A percentile compares a stretch with the other conserved stretches of the same genome.
phyloP scores from a whole-genome alignment of 2,888 invertebrate species.

The Cosmia pyralina region DNA sequence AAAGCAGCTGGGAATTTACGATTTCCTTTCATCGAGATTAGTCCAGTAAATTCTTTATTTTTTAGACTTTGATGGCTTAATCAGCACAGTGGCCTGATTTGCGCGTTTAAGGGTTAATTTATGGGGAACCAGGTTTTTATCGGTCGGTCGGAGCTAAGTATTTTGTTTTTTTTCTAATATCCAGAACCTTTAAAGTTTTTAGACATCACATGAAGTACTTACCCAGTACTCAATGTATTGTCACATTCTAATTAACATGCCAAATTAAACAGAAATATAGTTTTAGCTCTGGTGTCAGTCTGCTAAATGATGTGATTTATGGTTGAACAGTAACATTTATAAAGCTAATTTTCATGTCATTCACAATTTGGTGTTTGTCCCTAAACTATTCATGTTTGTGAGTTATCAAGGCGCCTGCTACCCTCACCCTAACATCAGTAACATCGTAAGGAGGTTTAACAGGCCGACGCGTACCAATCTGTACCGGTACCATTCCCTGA shows the following conservation, averaged over 20 bases:
- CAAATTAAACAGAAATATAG: constrained; percentile 38
- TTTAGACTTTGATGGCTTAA: constrained; percentile 36
- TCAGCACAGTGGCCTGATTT: constrained; percentile 29
- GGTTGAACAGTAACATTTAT: constrained; percentile 14
- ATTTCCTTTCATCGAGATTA: constrained; percentile 53
- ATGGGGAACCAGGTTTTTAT: not conserved
- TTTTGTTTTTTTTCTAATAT: not conserved
- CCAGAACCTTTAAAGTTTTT: not conserved
- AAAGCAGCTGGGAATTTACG: constrained; percentile 35
- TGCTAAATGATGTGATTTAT: constrained; percentile 48
- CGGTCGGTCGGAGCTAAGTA: no score
- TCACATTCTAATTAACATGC: constrained; percentile 8
- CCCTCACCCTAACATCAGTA: constrained; percentile 49
- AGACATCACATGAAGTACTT: not conserved
- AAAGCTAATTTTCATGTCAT: constrained; percentile 56
- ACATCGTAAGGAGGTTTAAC: constrained; percentile 20
- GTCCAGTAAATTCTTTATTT: constrained; percentile 21
- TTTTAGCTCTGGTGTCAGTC: constrained; percentile 24
- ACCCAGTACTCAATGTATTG: not conserved
- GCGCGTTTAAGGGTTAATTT: constrained; percentile 42
- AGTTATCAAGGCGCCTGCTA: constrained; percentile 56
- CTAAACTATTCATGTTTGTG: constrained; percentile 60
- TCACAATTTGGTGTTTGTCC: constrained; percentile 43
- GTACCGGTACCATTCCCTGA: constrained; percentile 44
- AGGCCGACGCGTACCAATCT: constrained; percentile 37